These are phyloP conservation scores for Butorides virescens DNA, from an alignment of 2,113 vertebrate species.

Conservation along the genomic window DNA sequence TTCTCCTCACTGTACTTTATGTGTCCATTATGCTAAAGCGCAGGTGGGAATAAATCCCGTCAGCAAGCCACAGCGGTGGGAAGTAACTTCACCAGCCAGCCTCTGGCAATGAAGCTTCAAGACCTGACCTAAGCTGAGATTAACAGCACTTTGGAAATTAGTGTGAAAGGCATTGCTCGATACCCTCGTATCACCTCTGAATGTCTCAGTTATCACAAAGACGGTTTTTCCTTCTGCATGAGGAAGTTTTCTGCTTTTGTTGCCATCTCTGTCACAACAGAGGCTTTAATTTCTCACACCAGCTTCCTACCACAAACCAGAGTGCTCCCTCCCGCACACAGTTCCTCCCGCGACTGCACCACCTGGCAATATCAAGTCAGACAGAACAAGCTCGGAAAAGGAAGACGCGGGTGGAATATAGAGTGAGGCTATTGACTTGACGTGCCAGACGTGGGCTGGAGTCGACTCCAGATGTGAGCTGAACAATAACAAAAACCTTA, in stretches of 20 bases:
- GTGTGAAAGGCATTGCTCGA: background rate
- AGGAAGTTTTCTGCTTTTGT: background rate
- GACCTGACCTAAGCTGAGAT: background rate
- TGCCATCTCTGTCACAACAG: background rate
- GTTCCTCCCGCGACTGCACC: background rate
- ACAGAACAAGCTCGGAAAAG: background rate
- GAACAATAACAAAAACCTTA: background rate
- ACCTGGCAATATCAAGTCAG: background rate
- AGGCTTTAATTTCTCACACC: background rate
- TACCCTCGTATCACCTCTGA: background rate
- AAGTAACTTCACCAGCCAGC: background rate
- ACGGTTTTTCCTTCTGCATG: background rate
- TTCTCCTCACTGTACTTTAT: background rate
- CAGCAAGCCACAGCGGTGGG: background rate
- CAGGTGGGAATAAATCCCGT: background rate
- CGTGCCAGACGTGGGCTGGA: background rate
- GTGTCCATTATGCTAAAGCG: fast-evolving
- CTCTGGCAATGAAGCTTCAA: background rate
- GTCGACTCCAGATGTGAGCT: background rate
- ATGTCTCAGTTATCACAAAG: background rate
- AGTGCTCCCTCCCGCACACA: background rate
- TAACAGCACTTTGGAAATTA: background rate
- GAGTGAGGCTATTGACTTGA: background rate
- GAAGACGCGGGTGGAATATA: background rate
- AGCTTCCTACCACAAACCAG: background rate